Conservation (phyloP, 2,888 invertebrate species). For the Drosophila eohydei region DNA sequence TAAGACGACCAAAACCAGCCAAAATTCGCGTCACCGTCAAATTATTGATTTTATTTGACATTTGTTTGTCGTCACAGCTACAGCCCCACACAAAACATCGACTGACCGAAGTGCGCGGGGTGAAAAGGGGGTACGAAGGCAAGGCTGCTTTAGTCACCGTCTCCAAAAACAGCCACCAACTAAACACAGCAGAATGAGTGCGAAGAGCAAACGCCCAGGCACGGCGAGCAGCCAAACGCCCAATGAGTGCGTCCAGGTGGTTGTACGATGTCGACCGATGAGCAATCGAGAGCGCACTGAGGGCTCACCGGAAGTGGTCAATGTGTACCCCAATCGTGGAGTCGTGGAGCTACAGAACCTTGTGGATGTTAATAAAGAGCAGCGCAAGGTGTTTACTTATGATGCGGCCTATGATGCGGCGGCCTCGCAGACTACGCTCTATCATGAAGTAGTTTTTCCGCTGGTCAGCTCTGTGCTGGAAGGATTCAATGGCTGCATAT, state of each 20-base stretch:
- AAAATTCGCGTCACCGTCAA: conserved; percentile 27
- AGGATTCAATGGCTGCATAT: conserved; percentile 99
- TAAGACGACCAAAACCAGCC: conserved; percentile 3
- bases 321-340: conserved; percentile 93
- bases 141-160: conserved; percentile 68
- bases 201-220: conserved; percentile 79
- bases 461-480: conserved; percentile 97
- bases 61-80: conserved; percentile 71
- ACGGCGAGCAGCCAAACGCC: conserved; percentile 79
- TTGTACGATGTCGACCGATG: conserved; percentile 98
- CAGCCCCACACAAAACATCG: conserved; percentile 32
- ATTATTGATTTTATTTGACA: conserved; percentile 74
- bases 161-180: conserved; percentile 35
- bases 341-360: conserved; percentile 96
- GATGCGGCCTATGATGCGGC: conserved; percentile 97
- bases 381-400: conserved; percentile 97
- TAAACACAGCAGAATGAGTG: conserved; percentile 74
- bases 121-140: conserved; percentile 42
- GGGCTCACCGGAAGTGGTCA: conserved; percentile 87
- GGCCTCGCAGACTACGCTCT: conserved; percentile 95
- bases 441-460: conserved; percentile 98
- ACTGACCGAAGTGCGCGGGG: conserved; percentile 21
- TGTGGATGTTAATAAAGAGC: conserved; percentile 88
- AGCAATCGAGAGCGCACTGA: conserved; percentile 91
- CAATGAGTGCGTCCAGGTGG: conserved; percentile 97